Percentiles rank a stretch among this genome's conserved stretches.
Conservation (phyloP, 2,797 vertebrate species). For the Onychomys torridus region DNA sequence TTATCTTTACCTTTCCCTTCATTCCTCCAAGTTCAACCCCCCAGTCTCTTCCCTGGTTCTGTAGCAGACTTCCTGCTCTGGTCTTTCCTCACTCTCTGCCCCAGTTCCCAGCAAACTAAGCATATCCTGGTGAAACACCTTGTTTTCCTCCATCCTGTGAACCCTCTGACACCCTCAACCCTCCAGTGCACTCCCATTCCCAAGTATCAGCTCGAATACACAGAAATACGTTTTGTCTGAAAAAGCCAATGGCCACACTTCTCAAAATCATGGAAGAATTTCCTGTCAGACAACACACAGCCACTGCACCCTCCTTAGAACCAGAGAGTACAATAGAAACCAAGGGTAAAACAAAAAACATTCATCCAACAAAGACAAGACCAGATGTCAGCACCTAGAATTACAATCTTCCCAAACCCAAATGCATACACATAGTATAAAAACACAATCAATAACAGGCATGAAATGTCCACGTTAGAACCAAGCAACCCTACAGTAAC, state of each 20-base stretch:
- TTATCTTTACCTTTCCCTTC: not conserved
- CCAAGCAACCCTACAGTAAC: not conserved
- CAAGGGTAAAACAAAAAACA: not conserved
- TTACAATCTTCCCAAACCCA: not conserved
- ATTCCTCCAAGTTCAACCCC: no score
- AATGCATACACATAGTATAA: not conserved
- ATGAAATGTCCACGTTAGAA: not conserved
- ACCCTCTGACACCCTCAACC: not conserved
- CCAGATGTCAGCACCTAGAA: not conserved
- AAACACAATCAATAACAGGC: not conserved
- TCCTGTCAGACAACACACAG: not conserved
- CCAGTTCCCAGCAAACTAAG: not conserved
- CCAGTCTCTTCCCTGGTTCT: not conserved
- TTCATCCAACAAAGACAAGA: not conserved
- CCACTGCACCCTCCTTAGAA: not conserved
- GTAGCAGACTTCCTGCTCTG: not conserved
- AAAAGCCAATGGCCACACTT: not conserved
- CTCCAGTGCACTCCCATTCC: no score
- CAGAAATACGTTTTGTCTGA: not conserved
- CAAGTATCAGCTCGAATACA: not conserved
- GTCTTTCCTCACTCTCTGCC: not conserved
- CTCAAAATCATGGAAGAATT: not conserved
- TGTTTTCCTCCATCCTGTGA: not conserved
- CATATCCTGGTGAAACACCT: not conserved
- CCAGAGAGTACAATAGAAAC: not conserved